Evolutionary conservation across 2,113 vertebrate genomes (phyloP).

Genomic region (Hydrochoerus hydrochaeris): DNA sequence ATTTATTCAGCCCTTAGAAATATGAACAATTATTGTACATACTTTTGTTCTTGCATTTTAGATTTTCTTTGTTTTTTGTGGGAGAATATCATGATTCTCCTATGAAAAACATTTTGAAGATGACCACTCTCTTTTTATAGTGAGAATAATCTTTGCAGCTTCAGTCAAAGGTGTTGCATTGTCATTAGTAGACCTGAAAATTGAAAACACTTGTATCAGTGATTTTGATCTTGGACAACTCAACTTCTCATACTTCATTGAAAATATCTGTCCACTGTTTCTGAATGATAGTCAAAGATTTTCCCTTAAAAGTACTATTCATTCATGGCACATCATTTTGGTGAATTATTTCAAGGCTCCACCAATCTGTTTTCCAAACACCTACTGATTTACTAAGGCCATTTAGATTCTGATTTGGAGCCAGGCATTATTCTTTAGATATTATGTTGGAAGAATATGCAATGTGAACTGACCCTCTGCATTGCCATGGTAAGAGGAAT

Average conservation of each 20-base stretch:
- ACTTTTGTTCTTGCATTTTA: conserved; percentile 6
- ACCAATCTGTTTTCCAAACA: conserved; percentile 14
- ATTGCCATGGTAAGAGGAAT: not conserved
- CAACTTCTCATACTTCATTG: not conserved
- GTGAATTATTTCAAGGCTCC: conserved; percentile 13
- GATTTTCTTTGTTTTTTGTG: not conserved
- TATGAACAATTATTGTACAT: not conserved
- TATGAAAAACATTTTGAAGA: conserved; percentile 12
- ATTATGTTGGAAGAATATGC: not conserved
- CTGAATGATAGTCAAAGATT: not conserved
- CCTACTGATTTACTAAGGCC: not conserved
- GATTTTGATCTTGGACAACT: not conserved
- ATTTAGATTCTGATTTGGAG: conserved; percentile 3
- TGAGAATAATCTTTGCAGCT: not conserved
- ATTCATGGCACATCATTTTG: conserved; percentile 6
- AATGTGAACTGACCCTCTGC: not conserved
- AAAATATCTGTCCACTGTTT: conserved; percentile 49
- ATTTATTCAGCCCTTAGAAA: not conserved
- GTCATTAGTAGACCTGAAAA: not conserved
- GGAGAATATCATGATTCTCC: not conserved
- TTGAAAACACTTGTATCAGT: conserved; percentile 15
- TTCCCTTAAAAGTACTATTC: not conserved
- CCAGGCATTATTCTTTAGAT: not conserved
- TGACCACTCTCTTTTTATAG: not conserved
- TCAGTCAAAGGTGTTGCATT: not conserved